Conservation (phyloP, 2,888 invertebrate genomes). For the Ferrisia virgata region DNA sequence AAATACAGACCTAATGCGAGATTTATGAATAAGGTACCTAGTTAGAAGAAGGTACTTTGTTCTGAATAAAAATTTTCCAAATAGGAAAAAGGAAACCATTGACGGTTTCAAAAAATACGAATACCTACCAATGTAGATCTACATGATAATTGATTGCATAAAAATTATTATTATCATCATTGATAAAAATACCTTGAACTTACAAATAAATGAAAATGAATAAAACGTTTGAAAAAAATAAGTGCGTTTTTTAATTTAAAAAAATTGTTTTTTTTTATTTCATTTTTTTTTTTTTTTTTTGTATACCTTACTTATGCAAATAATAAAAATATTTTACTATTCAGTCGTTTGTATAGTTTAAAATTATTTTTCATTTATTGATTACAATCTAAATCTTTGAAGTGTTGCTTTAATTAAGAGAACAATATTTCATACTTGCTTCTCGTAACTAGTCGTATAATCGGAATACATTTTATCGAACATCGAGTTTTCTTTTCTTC, state of each 20-base stretch:
- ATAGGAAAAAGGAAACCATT: neutral
- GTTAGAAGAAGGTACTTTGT: no score
- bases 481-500: slow-evolving; percentile 9
- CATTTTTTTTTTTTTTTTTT: neutral
- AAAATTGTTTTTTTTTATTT: neutral
- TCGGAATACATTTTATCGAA: neutral
- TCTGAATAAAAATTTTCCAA: no score
- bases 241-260: no score
- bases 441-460: neutral
- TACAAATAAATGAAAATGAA: neutral
- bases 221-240: no score
- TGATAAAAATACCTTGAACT: no score
- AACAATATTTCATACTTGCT: slow-evolving; percentile 21
- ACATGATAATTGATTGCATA: neutral
- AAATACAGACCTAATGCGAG: no score
- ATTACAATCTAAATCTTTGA: neutral
- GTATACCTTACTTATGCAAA: neutral
- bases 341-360: neutral
- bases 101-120: neutral
- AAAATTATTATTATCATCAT: neutral
- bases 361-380: slow-evolving; percentile 20
- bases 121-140: no score
- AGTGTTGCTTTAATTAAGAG: neutral
- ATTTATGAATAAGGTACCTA: no score
- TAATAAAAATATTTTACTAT: neutral